Base-by-base conservation (phyloP, 1,140 invertebrate species). In the Heliothis subflexa region DNA sequence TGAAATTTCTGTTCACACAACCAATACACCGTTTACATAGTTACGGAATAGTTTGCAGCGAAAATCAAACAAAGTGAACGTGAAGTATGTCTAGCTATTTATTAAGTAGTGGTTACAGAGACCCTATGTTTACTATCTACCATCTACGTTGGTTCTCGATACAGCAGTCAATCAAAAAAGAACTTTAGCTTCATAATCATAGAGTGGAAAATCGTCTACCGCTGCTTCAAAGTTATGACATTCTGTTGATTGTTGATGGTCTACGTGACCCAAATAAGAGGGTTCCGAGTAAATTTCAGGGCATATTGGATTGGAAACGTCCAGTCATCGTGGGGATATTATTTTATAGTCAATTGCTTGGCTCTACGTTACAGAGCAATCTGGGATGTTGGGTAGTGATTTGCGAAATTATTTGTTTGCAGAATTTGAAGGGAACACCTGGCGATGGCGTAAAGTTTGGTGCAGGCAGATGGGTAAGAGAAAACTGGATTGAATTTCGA, bases 191-290 rank as follows among this genome's bases (percentile, higher is more conserved):
- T 47, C 55, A 7, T 16, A 11, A 21, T 1, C 2, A 18, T 62
- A 62, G 25, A 47, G 73, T 52, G n/a, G 13, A 52, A 64, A 49
- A 28, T 75, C 14, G 25, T 52, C 45, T 54, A 47, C 33, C 16
- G 7, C 0, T 3, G 10, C 3, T 0, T 1, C 5, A 2, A 49
- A 75, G 59, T 75, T 75, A 64, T 75, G 73, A 54, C 73, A 10
- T 75, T 75, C 57, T 50, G 16, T 28, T 61, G 18, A 47, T 55
- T 10, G 18, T 25, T 62, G 21, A 55, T 18, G 13, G 47, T 47
- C 13, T 62, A 73, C 78, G 78, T 78, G 78, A 73, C 78, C 78
- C 40, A 78, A 78, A 78, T 78, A 72, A 64, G 21, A 50, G 18
- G 16, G 57, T 49, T 61, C 71, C 28, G 73, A 74, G 72, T 74